Evolutionary conservation across 1,140 invertebrate genomes (phyloP).

Genomic region (Drosophila kurseongensis): DNA sequence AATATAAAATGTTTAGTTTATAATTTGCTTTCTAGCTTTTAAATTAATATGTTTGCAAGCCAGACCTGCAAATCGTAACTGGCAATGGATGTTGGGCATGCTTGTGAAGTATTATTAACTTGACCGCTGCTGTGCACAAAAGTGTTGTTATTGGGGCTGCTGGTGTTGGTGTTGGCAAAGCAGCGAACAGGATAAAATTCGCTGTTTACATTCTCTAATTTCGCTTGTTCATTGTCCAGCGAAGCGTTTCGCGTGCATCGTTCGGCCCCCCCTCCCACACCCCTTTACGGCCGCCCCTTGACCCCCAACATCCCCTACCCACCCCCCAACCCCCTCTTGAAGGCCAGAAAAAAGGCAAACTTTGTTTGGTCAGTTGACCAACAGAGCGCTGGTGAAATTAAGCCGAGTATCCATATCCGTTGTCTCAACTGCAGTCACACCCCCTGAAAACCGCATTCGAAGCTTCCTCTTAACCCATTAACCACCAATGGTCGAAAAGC

Average conservation of each 20-base stretch:
- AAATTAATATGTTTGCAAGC: no score
- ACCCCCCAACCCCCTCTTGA: background rate
- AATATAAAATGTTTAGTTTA: no score
- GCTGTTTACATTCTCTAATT: conserved; percentile 83
- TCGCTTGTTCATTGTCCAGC: conserved; percentile 82
- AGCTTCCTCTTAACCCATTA: conserved; percentile 1
- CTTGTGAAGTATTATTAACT: background rate
- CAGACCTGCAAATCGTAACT: no score
- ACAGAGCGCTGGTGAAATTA: conserved; percentile 70
- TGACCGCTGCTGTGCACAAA: conserved; percentile 8
- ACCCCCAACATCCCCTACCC: conserved; percentile 17
- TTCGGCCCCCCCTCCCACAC: conserved; percentile 1
- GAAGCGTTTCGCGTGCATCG: conserved; percentile 71
- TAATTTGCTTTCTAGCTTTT: no score
- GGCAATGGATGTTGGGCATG: no score
- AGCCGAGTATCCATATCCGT: conserved; percentile 69
- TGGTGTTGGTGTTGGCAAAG: conserved; percentile 47
- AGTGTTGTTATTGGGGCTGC: conserved; percentile 32
- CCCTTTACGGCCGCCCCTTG: conserved; percentile 1
- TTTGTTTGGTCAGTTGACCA: conserved; percentile 57
- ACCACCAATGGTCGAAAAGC: background rate
- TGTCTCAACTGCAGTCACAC: conserved; percentile 27
- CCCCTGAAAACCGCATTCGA: background rate
- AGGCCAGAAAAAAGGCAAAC: conserved; percentile 12
- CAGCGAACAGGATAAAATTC: conserved; percentile 81